Evolutionary conservation across 1,140 invertebrate genomes (phyloP), one percentile per base, ranked within the genome.

Genomic region (Bombus confusus): DNA sequence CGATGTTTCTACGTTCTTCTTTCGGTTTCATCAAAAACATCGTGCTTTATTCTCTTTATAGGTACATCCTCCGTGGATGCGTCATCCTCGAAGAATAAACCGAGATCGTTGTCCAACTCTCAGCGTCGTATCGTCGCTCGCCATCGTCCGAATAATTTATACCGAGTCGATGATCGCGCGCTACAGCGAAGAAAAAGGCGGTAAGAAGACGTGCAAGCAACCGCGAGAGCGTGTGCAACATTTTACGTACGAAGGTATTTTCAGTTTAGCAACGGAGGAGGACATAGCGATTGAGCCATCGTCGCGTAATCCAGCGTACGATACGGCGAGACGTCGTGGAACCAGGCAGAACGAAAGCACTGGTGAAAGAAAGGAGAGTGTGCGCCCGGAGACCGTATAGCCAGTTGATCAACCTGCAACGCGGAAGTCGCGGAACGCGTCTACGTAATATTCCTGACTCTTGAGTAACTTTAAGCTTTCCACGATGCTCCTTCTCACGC

Each of bases 251-350:
- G 64, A 78, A 89, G 85, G 76, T 88, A 92, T 89, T 91, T 79
- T 91, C 80, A 93, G 93, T 93, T 93, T 93, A 92, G 93, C 88
- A 94, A 94, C 90, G 92, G 66, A 25, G 68, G 39, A 71, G 88
- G 88, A 87, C 57, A 82, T 84, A 68, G 88, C 89, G 91, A 93
- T 94, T 93, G 92, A 92, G 92, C 91, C 93, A 94, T 92, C 92
- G 91, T 87, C 84, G 83, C 86, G 88, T 88, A 39, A 66, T 71
- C 74, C 77, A 37, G 52, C 78, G 31, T 9, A 25, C 62, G n/a
- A 41, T 37, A 25, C 68, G 68, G 37, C 83, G 74, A 41, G 57
- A 39, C 68, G 69, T 64, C 79, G 52, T 39, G 84, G 80, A 91
- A 91, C 91, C 88, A 91, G 82, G 76, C 82, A 80, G 64, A 88